A percentile compares a stretch with the other conserved stretches of the same genome.
Evolutionary conservation across 1,140 invertebrate species (phyloP).

Genomic region (Lordiphosa stackelbergi): DNA sequence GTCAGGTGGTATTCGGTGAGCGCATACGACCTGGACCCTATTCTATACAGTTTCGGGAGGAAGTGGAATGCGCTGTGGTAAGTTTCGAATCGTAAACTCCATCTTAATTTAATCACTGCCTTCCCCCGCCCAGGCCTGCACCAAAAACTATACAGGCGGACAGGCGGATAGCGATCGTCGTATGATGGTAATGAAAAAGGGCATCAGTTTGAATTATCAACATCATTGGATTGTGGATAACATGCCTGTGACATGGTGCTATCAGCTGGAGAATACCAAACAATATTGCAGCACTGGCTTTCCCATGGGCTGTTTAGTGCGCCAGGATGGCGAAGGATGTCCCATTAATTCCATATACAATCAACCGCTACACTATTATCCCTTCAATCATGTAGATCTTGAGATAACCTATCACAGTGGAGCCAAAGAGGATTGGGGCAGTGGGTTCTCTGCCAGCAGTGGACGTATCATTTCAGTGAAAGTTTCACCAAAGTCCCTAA

Average conservation of each 20-base stretch:
- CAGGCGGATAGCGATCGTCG: slow-evolving; percentile 83
- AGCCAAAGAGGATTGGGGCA: slow-evolving; percentile 89
- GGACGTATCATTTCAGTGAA: slow-evolving; percentile 92
- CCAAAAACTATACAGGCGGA: slow-evolving; percentile 84
- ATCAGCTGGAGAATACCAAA: slow-evolving; percentile 84
- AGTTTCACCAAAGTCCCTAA: slow-evolving; percentile 88
- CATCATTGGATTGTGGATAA: slow-evolving; percentile 99
- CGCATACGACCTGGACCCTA: slow-evolving; percentile 96
- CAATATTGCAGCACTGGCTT: slow-evolving; percentile 96
- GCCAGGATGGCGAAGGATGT: slow-evolving; percentile 72
- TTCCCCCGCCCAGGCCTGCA: slow-evolving; percentile 77
- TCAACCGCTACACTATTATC: slow-evolving; percentile 87
- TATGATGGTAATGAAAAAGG: slow-evolving; percentile 90
- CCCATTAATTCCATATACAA: slow-evolving; percentile 78
- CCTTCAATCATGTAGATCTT: slow-evolving; percentile 98
- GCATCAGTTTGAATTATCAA: slow-evolving; percentile 97
- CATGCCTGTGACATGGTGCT: slow-evolving; percentile 98
- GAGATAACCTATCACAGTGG: slow-evolving; percentile 95
- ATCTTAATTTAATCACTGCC: neutral
- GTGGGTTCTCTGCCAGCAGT: slow-evolving; percentile 85
- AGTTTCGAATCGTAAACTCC: slow-evolving; percentile 11
- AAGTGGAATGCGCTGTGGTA: slow-evolving; percentile 84
- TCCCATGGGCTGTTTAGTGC: slow-evolving; percentile 96
- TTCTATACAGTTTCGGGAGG: slow-evolving; percentile 86
- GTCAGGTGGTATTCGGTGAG: slow-evolving; percentile 99